Evolutionary conservation across 2,797 vertebrate genomes (phyloP).

Genomic region (Tapera naevia): DNA sequence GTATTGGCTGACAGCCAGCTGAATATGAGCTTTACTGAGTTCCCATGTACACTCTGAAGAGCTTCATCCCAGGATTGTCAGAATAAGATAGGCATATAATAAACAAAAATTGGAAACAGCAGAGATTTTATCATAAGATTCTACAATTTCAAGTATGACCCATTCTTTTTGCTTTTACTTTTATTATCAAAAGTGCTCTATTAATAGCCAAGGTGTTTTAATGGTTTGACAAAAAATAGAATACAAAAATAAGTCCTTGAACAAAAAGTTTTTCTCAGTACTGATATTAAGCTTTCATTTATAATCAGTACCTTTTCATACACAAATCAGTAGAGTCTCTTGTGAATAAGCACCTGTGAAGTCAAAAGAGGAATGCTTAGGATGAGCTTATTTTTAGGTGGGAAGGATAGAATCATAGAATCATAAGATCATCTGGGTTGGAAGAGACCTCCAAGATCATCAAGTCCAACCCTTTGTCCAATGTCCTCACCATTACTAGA

Average conservation of each 20-base stretch:
- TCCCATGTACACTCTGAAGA: background rate
- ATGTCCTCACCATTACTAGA: too few species aligned
- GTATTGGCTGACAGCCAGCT: too few species aligned
- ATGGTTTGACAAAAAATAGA: background rate
- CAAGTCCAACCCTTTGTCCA: too few species aligned
- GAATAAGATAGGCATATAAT: background rate
- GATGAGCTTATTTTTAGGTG: background rate
- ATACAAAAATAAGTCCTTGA: background rate
- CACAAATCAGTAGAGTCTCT: background rate
- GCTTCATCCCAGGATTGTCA: background rate
- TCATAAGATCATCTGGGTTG: too few species aligned
- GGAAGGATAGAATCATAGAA: too few species aligned
- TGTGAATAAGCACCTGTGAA: background rate
- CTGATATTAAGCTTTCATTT: background rate
- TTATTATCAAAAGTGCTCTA: background rate
- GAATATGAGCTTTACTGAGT: too few species aligned
- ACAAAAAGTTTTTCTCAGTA: background rate
- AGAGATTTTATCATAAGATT: background rate
- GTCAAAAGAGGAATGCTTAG: background rate
- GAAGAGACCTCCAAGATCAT: too few species aligned
- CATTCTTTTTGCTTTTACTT: background rate
- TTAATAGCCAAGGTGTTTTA: background rate
- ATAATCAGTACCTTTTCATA: background rate
- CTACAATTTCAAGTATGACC: background rate
- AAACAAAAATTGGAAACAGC: background rate